A percentile compares a stretch with the other conserved stretches of the same genome.
Conservation (phyloP, 2,888 invertebrate genomes). For the Torymus tubicola region DNA sequence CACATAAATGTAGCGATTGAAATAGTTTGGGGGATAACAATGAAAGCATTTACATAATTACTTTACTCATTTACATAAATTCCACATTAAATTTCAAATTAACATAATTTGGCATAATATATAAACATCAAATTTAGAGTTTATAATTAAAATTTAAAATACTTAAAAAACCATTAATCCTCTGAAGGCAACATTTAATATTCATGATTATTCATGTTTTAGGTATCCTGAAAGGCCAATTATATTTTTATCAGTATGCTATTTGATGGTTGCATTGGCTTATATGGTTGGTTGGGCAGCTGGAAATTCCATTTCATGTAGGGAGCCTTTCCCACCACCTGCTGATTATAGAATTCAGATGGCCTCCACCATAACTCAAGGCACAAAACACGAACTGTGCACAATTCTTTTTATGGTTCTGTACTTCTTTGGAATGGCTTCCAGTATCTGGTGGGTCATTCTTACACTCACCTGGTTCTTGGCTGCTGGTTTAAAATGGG, state of each 20-base stretch:
- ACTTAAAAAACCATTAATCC: conserved; percentile 8
- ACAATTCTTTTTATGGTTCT: conserved; percentile 97
- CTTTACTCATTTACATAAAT: no score
- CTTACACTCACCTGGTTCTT: conserved; percentile 97
- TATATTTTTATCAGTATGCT: conserved; percentile 97
- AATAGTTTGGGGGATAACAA: no score
- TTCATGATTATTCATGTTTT: conserved; percentile 26
- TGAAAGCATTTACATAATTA: no score
- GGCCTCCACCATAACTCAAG: conserved; percentile 92
- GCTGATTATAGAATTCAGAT: conserved; percentile 85
- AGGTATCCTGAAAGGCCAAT: conserved; percentile 98
- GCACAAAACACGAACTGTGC: conserved; percentile 89
- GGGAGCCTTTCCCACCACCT: conserved; percentile 86
- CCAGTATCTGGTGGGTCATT: conserved; percentile 98
- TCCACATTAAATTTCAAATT: no score
- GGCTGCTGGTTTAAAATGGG: conserved; percentile 97
- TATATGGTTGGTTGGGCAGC: conserved; percentile 92
- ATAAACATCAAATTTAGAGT: no score
- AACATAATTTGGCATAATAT: no score
- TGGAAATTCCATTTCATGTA: conserved; percentile 89
- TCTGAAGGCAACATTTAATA: conserved; percentile 4
- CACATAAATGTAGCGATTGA: no score
- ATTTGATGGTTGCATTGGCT: conserved; percentile 94
- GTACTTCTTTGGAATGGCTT: conserved; percentile 97
- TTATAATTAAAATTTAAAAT: neutral